Percentiles rank a stretch among this genome's conserved stretches.
These are phyloP conservation scores for Mycogona germanica DNA, from an alignment of 2,888 invertebrate species.

Conservation along the genomic window DNA sequence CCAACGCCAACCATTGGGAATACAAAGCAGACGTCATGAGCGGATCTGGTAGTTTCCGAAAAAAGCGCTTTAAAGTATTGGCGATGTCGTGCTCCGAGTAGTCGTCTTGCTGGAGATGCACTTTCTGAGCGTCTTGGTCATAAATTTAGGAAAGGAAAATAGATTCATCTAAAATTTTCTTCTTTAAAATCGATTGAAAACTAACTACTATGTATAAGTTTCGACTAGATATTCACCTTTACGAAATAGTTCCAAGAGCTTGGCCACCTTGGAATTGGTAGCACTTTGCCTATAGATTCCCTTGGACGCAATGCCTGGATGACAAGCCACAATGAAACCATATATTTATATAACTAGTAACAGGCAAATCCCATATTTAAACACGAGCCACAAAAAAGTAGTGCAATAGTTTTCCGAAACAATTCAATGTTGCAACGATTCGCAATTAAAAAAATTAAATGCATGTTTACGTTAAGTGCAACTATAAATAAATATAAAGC, in stretches of 20 bases:
- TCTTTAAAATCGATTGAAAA: not conserved
- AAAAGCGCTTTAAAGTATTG: conserved; percentile 73
- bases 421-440: too few relatives aligned
- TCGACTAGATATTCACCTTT: conserved; percentile 32
- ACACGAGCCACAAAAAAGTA: not conserved
- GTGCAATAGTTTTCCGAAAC: too few relatives aligned
- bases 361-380: not conserved
- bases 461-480: too few relatives aligned
- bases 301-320: conserved; percentile 62
- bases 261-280: conserved; percentile 56
- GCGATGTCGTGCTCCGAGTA: conserved; percentile 81
- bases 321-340: conserved; percentile 1
- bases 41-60: conserved; percentile 75
- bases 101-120: conserved; percentile 35
- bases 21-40: conserved; percentile 60
- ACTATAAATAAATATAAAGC: too few relatives aligned
- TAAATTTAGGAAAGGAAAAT: not conserved
- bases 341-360: conserved; percentile 10
- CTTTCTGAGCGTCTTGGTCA: conserved; percentile 7
- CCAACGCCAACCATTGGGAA: conserved; percentile 45
- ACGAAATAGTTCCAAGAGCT: conserved; percentile 58
- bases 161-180: not conserved
- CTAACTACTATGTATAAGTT: not conserved
- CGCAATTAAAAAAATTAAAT: too few relatives aligned
- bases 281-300: conserved; percentile 82